Evolutionary conservation across 1,140 invertebrate genomes (phyloP), one percentile per base, ranked within the genome.

Genomic region (Aporrectodea caliginosa): DNA sequence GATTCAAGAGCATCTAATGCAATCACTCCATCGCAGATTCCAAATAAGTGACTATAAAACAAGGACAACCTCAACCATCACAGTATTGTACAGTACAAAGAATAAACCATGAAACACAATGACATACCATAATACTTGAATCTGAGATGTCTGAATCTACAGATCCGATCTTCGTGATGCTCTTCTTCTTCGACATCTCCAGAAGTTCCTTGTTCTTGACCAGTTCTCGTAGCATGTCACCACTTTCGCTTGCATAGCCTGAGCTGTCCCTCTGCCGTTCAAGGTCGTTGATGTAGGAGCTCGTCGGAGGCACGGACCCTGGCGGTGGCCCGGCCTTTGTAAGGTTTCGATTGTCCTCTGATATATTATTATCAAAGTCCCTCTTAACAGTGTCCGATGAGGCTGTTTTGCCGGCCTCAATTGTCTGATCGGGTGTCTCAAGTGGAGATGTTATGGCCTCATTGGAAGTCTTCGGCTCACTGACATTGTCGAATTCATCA

Each of bases 161-260:
- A 16, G 76, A 78, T 32, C 58, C 73, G 2, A 34, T 68, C 73
- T 81, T 81, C 16, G 72, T 73, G 35, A 81, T 16, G 27, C 77
- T 43, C 31, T 81, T 81, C 33, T 68, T 78, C 30, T 69, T 58
- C 30, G 75, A 35, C 27, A 82, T 82, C 74, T 86, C 83, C 32
- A 88, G 80, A 69, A 88, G 76, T 69, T 87, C 87, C 82, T 88
- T 88, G 81, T 88, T 88, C 80, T 86, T 85, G 16, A 88, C 87
- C 78, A 88, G 82, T 68, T 88, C 86, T n/a, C 84, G 79, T 82
- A 88, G 83, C 75, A 87, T 86, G 43, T 88, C 87, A 12, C 83
- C 83, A 77, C 82, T 79, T 75, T 78, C 71, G 73, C 95, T 95
- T 82, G 93, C 93, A 81, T 93, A 93, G 82, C 96, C 91, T 90